Base-by-base conservation (phyloP, 2,797 vertebrate species). In the Platalea minor region DNA sequence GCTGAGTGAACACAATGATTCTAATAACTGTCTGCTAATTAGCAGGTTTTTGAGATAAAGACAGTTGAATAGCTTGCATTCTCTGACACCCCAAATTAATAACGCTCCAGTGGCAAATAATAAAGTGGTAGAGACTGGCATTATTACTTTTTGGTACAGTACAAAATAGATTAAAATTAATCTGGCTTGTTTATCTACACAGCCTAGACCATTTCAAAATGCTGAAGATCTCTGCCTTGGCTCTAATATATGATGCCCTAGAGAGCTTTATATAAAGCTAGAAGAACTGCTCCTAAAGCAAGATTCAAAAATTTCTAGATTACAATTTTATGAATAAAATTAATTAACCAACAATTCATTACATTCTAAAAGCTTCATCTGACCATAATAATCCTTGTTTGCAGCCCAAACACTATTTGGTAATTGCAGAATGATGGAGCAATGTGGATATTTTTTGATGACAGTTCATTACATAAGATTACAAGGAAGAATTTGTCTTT, bases 331-430 rank as follows among this genome's bases (percentile, higher is more conserved):
- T 91, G 78, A 95, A 93, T 93, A 92, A 95, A 93, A 96, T 93
- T 94, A 94, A 96, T 94, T 89, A 94, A 91, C 21, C 73, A 95
- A 96, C 60, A 95, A 93, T 89, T 96, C 57, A 91, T 83, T 92
- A 83, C 50, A 88, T 75, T 94, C 73, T 94, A 89, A 95, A 94
- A 94, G 64, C 81, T 84, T 96, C 64, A 78, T 89, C 35, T 85
- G 57, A 88, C 81, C 76, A 69, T 54, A 94, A 94, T 65, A 91
- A 82, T 80, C 53, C 84, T 80, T 95, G 65, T 94, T 91, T 92
- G 81, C 64, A 92, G 50, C 41, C 86, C 78, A 94, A 93, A 94
- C 23, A 91, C 64, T 69, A 75, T 80, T 95, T 91, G 35, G 31
- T 88, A 96, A 96, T 91, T 93, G 67, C 51, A 69, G 43, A 88